Percentiles rank a stretch among this genome's conserved stretches.
phyloP scores from a whole-genome alignment of 2,113 vertebrate genomes.

The Tychaedon coryphoeus region DNA sequence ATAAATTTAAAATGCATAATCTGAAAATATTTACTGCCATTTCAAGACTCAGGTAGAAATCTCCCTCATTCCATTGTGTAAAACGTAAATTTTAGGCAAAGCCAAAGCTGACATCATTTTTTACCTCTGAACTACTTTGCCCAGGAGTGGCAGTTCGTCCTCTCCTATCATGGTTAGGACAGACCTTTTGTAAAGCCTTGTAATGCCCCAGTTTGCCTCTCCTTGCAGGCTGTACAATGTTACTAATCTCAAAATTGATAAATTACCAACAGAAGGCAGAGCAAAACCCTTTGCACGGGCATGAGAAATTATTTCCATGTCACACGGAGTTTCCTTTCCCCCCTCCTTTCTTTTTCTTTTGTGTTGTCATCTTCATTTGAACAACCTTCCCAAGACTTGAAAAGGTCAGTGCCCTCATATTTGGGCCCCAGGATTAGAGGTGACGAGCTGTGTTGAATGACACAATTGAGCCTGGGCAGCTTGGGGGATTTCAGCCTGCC shows the following conservation, averaged over 20 bases:
- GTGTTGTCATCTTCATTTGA: slow-evolving; percentile 15
- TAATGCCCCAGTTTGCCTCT: neutral
- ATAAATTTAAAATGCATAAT: neutral
- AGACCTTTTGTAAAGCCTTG: neutral
- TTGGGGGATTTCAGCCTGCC: neutral
- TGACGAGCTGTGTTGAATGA: slow-evolving; percentile 29
- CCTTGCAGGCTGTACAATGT: neutral
- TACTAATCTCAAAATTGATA: slow-evolving; percentile 1
- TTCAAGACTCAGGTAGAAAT: neutral
- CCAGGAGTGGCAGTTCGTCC: neutral
- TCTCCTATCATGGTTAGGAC: neutral
- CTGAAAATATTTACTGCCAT: neutral
- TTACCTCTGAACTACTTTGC: neutral
- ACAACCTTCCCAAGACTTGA: slow-evolving; percentile 12
- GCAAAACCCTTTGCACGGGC: neutral
- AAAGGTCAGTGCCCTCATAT: slow-evolving; percentile 25
- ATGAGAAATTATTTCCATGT: neutral
- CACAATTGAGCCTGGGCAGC: slow-evolving; percentile 3
- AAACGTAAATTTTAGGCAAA: neutral
- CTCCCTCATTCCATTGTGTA: neutral
- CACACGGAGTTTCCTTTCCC: neutral
- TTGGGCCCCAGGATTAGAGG: slow-evolving; percentile 2
- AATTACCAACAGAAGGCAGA: neutral
- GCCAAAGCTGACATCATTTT: neutral
- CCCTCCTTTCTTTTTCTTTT: neutral